phyloP scores from a whole-genome alignment of 2,888 invertebrate species.

The Loripinus fragilis region DNA sequence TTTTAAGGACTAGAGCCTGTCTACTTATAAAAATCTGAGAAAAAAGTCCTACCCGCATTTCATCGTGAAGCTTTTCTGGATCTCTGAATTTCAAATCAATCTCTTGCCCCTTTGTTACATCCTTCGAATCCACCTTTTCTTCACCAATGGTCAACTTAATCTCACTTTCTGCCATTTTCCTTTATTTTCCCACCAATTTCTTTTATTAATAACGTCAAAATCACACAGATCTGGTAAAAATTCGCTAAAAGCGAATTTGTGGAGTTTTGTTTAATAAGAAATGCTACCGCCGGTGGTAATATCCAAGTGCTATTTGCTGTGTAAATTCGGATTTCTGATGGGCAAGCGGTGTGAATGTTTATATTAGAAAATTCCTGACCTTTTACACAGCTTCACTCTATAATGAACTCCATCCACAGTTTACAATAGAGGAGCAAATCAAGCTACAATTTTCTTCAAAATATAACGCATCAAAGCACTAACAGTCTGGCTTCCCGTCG shows the following conservation, averaged over 20 bases:
- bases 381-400: not conserved
- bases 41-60: slow-evolving; percentile 57
- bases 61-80: slow-evolving; percentile 62
- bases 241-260: too few species aligned
- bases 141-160: slow-evolving; percentile 56
- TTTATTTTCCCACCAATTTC: too few species aligned
- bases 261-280: too few species aligned
- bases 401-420: not conserved
- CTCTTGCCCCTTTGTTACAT: slow-evolving; percentile 57
- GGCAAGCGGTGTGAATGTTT: not conserved
- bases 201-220: too few species aligned
- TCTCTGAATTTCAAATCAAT: slow-evolving; percentile 62
- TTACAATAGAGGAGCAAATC: not conserved
- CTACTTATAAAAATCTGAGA: too few species aligned
- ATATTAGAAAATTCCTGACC: slow-evolving; percentile 1
- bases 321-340: too few species aligned
- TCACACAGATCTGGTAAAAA: too few species aligned
- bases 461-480: not conserved
- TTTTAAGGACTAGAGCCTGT: too few species aligned
- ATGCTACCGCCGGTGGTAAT: too few species aligned
- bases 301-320: too few species aligned
- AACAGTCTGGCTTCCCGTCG: not conserved
- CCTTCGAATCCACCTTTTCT: slow-evolving; percentile 47
- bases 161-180: slow-evolving; percentile 37
- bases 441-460: not conserved